Evolutionary conservation across 2,797 vertebrate species (phyloP).

Genomic region (Scolopax bukidnonensis): DNA sequence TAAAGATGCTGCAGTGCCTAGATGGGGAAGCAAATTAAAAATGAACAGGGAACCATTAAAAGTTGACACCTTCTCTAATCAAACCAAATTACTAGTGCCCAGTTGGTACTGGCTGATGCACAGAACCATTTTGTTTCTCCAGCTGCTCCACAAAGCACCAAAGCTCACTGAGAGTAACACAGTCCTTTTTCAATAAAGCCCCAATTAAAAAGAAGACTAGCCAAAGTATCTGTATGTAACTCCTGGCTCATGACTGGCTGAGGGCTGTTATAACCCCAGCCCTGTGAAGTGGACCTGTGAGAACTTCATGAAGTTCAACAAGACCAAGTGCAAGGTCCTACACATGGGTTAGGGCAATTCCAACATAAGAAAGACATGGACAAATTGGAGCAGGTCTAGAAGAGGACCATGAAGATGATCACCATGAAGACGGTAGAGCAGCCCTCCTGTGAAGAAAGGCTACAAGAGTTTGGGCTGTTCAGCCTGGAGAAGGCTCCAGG

Average conservation of each 20-base stretch:
- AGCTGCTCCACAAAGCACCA: neutral
- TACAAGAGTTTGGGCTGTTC: neutral
- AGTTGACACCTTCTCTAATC: conserved; percentile 16
- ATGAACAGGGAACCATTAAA: conserved; percentile 14
- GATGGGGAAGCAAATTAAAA: conserved; percentile 22
- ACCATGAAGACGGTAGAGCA: neutral
- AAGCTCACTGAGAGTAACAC: neutral
- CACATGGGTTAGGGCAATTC: neutral
- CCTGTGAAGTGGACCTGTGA: neutral
- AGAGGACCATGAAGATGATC: neutral
- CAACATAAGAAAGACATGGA: neutral
- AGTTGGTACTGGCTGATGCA: neutral
- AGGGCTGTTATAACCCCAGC: neutral
- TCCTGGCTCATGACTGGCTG: neutral
- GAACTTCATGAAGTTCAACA: neutral
- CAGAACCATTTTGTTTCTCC: neutral
- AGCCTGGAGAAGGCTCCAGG: neutral
- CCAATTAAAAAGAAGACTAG: neutral
- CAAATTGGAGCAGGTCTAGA: neutral
- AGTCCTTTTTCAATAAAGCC: neutral
- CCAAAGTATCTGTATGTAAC: neutral
- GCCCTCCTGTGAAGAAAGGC: neutral
- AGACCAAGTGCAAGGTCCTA: neutral
- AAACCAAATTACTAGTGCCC: conserved; percentile 56
- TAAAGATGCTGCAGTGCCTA: neutral